Evolutionary conservation across 2,888 invertebrate species (phyloP).

Genomic region (Nemurella pictetii): DNA sequence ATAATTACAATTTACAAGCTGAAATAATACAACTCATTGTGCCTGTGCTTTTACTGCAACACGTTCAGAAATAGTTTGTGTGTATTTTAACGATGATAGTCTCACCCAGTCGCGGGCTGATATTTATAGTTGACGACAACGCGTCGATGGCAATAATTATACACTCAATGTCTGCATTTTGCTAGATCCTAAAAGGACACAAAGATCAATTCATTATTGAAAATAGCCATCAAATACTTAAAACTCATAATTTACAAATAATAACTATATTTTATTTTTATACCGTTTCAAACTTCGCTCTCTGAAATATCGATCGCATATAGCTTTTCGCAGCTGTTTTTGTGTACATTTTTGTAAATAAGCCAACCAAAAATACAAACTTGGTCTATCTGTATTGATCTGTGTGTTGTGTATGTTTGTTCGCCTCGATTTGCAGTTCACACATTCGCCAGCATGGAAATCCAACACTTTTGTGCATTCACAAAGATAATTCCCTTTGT

Average conservation of each 20-base stretch:
- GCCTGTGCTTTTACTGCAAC: not conserved
- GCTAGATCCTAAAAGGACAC: not conserved
- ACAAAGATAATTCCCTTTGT: not conserved
- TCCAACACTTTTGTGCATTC: not conserved
- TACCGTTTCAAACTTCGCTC: not conserved
- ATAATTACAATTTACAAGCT: not conserved
- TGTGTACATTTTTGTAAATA: not conserved
- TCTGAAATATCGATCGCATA: not conserved
- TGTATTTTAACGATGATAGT: not conserved
- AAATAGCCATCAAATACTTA: not conserved
- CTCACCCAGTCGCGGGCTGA: not conserved
- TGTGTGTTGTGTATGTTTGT: not conserved
- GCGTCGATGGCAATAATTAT: not conserved
- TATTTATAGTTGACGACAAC: not conserved
- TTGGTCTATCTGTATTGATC: not conserved
- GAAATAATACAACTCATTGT: not conserved
- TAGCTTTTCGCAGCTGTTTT: not conserved
- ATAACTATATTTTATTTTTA: not conserved
- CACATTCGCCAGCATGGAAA: not conserved
- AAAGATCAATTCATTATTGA: not conserved
- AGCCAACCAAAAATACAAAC: not conserved
- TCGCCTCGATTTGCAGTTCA: not conserved
- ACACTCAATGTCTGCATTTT: constrained; percentile 10
- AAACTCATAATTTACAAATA: not conserved
- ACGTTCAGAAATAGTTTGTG: not conserved